Evolutionary conservation across 2,797 vertebrate genomes (phyloP), one percentile per base, ranked within the genome.

Genomic region (Hipposideros larvatus): DNA sequence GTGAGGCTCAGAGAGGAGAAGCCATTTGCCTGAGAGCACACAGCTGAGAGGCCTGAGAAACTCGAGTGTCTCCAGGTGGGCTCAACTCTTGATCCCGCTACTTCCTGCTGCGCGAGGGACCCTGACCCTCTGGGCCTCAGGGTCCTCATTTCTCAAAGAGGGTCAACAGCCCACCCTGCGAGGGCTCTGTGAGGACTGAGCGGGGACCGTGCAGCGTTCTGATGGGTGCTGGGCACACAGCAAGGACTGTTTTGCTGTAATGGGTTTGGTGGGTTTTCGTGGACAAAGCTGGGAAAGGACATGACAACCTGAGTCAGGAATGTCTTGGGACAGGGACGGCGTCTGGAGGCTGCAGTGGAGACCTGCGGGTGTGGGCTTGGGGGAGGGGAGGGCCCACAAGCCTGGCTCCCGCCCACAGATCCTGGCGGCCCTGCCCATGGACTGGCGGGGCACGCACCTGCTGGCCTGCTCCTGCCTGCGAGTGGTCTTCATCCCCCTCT

Each of bases 401-500:
- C 55, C 43, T 16, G 22, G 70, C 88, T 87, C 22, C 86, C 46
- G 2, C 61, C 75, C 78, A 10, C 98, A 99, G 99, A 99, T 99
- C 98, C 98, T 99, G 98, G 99, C 99, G 0, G 99, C 99, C 5
- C 97, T 99, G 98, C 99, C 99, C 0, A 99, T 99, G 0, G 99
- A 99, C 96, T 99, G 99, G 99, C 98, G 99, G 18, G 99, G 99
- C 4, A 98, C 99, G 0, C 99, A 99, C 68, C 99, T 99, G 95
- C 99, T 99, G 19, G 93, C 99, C 98, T 99, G 99, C 98, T 99
- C 99, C 97, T 99, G 99, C 91, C 98, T 99, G 48, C 99, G 99
- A 0, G 99, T 99, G 77, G 98, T 99, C 97, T 99, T 99, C 99
- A 99, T 99, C 98, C 99, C 99, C 2, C 99, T 99, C 92, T 99